Evolutionary conservation across 2,888 invertebrate genomes (phyloP), one percentile per base, ranked within the genome.

Genomic region (Cerastoderma edule): DNA sequence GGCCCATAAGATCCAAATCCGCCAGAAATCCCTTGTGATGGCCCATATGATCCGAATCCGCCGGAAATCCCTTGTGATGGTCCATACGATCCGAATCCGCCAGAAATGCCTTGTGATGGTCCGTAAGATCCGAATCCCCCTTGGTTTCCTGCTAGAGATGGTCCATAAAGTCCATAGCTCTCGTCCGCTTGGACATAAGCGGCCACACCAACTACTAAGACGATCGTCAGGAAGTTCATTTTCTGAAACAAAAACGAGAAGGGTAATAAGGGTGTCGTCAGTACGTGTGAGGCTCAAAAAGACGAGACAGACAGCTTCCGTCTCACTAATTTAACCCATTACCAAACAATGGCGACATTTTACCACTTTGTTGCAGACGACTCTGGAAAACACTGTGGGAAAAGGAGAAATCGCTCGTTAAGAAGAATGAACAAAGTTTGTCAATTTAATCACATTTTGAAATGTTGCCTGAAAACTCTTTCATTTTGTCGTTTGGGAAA

Each of bases 191-290:
- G 72, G 50, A 69, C 69, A 68, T 57, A 28, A 19, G 69, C 60
- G 56, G 72, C 77, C 50, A 72, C 77, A 30, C 64, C 22, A 50
- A 77, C 24, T 27, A 77, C 68, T n/a, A 72, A 27, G 6, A 69
- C 65, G n/a, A 69, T 13, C 19, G 33, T 39, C 3, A 54, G 6
- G 27, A 72, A 28, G 3, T 69, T 69, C 72, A 69, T 77, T 24
- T 22, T 50, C 70, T 67, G 53, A 22, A 67, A 53, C 4, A n/a
- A 28, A 57, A 57, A 22, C 39, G 16, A 39, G 8, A 10, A 10
- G 39, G 16, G 16, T 8, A 6, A 50, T 22, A 22, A 50, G 13
- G 22, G 10, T 22, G 22, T n/a, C 50, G 50, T 50, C 22, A 22
- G 22, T 16, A 50, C 10, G 10, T 10, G 10, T n/a, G n/a, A n/a